Conservation (phyloP, 2,888 invertebrate species). For the Lingula anatina region DNA sequence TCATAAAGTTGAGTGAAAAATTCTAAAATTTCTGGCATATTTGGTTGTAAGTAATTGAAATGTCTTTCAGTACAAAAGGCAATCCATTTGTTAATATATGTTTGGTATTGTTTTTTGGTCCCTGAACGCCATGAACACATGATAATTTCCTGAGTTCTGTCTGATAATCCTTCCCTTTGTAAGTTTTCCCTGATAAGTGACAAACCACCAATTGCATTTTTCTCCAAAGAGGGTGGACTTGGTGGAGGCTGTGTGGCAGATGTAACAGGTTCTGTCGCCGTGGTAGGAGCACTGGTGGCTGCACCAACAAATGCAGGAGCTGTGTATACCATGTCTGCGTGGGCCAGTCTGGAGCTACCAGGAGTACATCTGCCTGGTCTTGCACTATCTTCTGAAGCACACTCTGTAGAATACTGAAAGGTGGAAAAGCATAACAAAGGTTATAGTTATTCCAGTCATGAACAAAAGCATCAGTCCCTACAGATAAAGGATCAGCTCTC, state of each 20-base stretch:
- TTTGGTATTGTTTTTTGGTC: too few relatives aligned
- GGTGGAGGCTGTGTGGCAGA: too few relatives aligned
- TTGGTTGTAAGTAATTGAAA: too few relatives aligned
- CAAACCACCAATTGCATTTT: neutral
- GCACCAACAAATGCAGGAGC: neutral
- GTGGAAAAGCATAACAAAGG: constrained; percentile 1
- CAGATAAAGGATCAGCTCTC: neutral
- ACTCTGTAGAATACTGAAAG: neutral
- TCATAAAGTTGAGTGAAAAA: too few relatives aligned
- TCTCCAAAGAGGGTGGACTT: neutral
- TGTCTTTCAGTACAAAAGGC: too few relatives aligned
- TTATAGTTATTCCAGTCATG: neutral
- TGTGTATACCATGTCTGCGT: neutral
- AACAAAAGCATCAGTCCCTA: neutral
- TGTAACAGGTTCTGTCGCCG: constrained; percentile 1
- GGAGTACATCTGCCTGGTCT: neutral
- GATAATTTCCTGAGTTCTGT: neutral
- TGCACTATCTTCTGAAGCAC: neutral
- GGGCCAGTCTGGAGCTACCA: constrained; percentile 1
- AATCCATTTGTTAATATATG: too few relatives aligned
- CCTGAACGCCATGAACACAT: constrained; percentile 3
- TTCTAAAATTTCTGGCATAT: too few relatives aligned
- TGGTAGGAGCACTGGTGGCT: constrained; percentile 3
- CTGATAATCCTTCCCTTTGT: neutral
- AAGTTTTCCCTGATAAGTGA: neutral